phyloP scores from a whole-genome alignment of 2,797 vertebrate species.

The Tinamus major region DNA sequence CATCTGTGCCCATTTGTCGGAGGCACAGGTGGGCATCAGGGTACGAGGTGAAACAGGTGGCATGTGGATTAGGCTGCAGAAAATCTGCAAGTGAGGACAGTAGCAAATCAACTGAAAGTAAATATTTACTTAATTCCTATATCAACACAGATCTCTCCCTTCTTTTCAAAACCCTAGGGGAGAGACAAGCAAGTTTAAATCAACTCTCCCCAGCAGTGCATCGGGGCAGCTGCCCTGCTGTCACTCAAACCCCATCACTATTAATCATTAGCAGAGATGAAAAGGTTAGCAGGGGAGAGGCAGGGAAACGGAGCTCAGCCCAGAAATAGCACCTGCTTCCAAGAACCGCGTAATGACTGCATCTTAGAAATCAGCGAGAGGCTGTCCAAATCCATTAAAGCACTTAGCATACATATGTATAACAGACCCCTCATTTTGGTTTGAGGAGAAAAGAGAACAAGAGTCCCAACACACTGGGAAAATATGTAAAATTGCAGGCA shows the following conservation, averaged over 20 bases:
- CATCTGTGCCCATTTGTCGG: accelerated
- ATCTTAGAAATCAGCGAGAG: not conserved
- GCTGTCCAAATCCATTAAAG: slow-evolving; percentile 37
- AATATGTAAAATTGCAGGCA: not conserved
- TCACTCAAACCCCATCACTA: not conserved
- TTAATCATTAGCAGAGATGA: slow-evolving; percentile 39
- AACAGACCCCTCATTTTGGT: slow-evolving; percentile 16
- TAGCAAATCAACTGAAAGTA: slow-evolving; percentile 19
- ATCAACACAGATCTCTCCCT: not conserved
- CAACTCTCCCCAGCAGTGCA: accelerated
- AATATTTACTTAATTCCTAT: slow-evolving; percentile 1
- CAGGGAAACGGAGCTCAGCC: not conserved
- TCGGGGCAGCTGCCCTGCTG: not conserved
- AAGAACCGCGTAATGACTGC: slow-evolving; percentile 12
- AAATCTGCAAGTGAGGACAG: not conserved
- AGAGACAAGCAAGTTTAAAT: not conserved
- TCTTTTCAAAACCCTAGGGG: not conserved
- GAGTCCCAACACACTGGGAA: not conserved
- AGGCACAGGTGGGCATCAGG: not conserved
- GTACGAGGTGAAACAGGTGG: not conserved
- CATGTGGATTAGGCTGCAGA: not conserved
- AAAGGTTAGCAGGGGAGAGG: slow-evolving; percentile 9
- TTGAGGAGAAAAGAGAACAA: slow-evolving; percentile 4
- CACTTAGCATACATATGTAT: not conserved
- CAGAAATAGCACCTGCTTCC: slow-evolving; percentile 37